Conservation (phyloP, 2,113 vertebrate species). For the Hemibagrus wyckioides region DNA sequence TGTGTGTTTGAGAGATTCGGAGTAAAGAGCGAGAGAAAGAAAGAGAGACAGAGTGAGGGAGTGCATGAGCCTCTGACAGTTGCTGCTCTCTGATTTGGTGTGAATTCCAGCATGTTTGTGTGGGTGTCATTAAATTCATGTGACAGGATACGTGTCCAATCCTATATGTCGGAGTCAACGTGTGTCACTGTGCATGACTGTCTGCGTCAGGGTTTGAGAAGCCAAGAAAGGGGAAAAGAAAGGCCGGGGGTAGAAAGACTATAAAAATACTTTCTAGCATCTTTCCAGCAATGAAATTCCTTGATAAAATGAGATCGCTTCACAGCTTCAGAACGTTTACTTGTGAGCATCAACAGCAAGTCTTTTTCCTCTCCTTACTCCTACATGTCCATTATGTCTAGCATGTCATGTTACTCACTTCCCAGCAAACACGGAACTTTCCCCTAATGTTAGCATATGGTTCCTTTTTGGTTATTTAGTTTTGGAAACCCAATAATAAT, state of each 20-base stretch:
- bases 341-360: neutral
- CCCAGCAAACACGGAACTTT: too few relatives aligned
- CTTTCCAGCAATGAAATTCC: neutral
- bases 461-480: too few relatives aligned
- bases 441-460: too few relatives aligned
- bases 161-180: constrained; percentile 23
- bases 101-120: constrained; percentile 33
- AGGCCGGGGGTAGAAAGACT: constrained; percentile 36
- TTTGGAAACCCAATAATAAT: too few relatives aligned
- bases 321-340: neutral
- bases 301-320: neutral
- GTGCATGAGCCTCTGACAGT: constrained; percentile 18
- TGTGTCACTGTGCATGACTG: constrained; percentile 29
- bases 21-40: constrained; percentile 21
- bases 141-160: constrained; percentile 33
- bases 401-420: neutral
- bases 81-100: constrained; percentile 23
- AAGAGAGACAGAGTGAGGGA: constrained; percentile 50
- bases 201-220: constrained; percentile 6
- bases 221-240: constrained; percentile 14
- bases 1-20: constrained; percentile 37
- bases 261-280: constrained; percentile 21
- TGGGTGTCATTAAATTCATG: constrained; percentile 34
- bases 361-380: neutral
- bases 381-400: neutral